Percentiles rank a stretch among this genome's conserved stretches.
These are phyloP conservation scores for Eulemur albifrons DNA, from an alignment of 2,797 vertebrate genomes.

Conservation along the genomic window DNA sequence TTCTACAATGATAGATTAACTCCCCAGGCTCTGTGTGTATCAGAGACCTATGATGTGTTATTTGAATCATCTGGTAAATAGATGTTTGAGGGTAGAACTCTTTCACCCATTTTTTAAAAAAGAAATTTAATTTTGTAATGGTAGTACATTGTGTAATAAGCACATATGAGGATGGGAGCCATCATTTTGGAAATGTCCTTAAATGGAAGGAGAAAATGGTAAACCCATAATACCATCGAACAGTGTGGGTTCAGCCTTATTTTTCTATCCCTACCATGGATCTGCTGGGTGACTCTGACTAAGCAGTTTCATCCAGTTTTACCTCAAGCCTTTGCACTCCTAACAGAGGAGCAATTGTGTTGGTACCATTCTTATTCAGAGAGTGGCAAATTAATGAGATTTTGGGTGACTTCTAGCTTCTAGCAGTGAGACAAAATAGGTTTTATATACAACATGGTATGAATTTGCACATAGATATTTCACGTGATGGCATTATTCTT, in stretches of 20 bases:
- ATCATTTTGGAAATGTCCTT: conserved; percentile 43
- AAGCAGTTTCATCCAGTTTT: background rate
- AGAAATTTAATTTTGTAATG: background rate
- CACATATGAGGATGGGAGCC: background rate
- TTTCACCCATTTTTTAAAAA: background rate
- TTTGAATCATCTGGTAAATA: conserved; percentile 23
- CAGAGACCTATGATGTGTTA: background rate
- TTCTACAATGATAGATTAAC: background rate
- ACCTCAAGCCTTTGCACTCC: background rate
- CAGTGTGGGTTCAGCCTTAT: background rate
- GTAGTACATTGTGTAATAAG: background rate
- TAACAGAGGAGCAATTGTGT: background rate
- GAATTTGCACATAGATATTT: background rate
- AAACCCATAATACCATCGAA: background rate
- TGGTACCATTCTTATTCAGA: background rate
- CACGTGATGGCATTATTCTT: background rate
- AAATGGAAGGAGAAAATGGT: background rate
- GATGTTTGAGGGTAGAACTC: background rate
- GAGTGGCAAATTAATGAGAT: background rate
- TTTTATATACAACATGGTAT: background rate
- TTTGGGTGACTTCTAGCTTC: background rate
- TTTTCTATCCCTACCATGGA: background rate
- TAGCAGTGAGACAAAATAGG: background rate
- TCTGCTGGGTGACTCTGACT: background rate
- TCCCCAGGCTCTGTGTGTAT: background rate